Base-by-base conservation (phyloP, 2,113 vertebrate species). In the Pseudonaja textilis region DNA sequence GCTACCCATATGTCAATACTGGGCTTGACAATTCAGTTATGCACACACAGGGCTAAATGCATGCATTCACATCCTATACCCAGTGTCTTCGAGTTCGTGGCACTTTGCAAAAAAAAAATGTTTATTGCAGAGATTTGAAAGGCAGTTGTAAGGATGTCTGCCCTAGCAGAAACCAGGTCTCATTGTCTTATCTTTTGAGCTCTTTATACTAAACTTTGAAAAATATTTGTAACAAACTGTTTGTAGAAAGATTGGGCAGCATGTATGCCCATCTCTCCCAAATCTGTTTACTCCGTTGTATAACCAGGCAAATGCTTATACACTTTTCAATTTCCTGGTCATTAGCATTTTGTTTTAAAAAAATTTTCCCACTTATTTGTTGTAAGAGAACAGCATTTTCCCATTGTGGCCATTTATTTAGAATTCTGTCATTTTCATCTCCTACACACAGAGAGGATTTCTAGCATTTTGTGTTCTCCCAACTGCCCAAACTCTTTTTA, bases 341-440 rank as follows among this genome's bases (percentile, higher is more conserved):
- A 55, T 93, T 92, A 45, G 29, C 91, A 85, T 94, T 56, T 47
- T 90, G 12, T 55, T 90, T 81, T 12, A 55, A 39, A 89, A 39
- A 89, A n/a, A 81, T 0, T 0, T 1, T 29, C 29, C 85, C 2
- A 0, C 54, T 26, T 54, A 45, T 92, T 89, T 69, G 8, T 47
- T 8, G 39, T 85, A 89, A 69, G 0, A 0, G 3, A 88, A 3
- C 69, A n/a, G 25, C 55, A 0, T 3, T 8, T 8, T 45, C 34
- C 47, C 90, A 64, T 91, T 94, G 90, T 59, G 94, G 94, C 90
- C 0, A 20, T 90, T 94, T 93, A 8, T 61, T 91, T 56, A 89
- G 23, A 45, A 88, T 86, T 1, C 3, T 29, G 0, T 18, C 0
- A 47, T 29, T 8, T 16, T 89, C 55, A n/a, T 5, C 39, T 6